Percentiles rank a stretch among this genome's conserved stretches.
phyloP scores from a whole-genome alignment of 1,140 invertebrate genomes.

The Zaprionus ghesquierei region DNA sequence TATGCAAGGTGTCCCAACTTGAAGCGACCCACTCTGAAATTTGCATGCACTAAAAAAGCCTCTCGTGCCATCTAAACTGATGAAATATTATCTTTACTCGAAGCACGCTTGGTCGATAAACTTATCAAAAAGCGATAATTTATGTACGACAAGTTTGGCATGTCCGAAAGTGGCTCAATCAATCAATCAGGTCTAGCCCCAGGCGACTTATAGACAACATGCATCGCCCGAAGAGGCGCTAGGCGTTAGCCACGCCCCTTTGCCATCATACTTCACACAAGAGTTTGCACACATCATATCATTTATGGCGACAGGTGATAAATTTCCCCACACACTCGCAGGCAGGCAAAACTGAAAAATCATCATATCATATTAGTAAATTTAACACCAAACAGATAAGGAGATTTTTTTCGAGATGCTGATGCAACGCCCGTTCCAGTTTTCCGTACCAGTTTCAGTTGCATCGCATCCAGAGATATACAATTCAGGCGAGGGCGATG shows the following conservation, averaged over 20 bases:
- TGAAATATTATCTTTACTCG: no score
- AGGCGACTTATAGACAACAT: slow-evolving; percentile 14
- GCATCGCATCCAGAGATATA: not conserved
- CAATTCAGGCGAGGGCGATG: slow-evolving; percentile 28
- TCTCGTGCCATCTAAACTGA: no score
- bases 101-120: no score
- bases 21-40: not conserved
- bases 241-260: not conserved
- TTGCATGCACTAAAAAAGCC: not conserved
- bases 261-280: not conserved
- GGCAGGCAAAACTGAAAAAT: not conserved
- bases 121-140: not conserved
- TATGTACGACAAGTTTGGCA: not conserved
- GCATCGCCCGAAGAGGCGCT: not conserved
- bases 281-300: not conserved
- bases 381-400: slow-evolving; percentile 1
- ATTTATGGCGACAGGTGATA: slow-evolving; percentile 1
- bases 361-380: not conserved
- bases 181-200: slow-evolving; percentile 7
- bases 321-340: not conserved
- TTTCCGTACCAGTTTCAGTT: not conserved
- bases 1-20: no score
- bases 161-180: slow-evolving; percentile 8
- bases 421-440: slow-evolving; percentile 14
- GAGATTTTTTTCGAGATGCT: not conserved